These are phyloP conservation scores for Pogonognathellus flavescens DNA, from an alignment of 1,140 invertebrate genomes.

Conservation along the genomic window DNA sequence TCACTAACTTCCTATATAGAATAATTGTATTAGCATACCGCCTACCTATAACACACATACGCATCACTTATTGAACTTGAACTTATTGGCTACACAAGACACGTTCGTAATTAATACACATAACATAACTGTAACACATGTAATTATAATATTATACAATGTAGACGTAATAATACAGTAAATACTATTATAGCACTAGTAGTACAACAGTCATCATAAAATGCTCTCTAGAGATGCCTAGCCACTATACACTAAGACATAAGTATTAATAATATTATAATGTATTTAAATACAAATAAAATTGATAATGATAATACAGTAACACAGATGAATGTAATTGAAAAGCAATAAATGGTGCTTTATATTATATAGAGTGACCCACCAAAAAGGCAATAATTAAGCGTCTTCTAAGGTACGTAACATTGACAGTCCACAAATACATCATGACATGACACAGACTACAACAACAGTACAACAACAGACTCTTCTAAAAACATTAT, in stretches of 20 bases:
- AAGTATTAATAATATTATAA: too few relatives aligned
- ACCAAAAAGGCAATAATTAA: not conserved
- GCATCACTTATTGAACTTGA: too few relatives aligned
- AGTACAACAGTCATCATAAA: slow-evolving; percentile 11
- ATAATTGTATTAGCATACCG: too few relatives aligned
- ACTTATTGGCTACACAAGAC: too few relatives aligned
- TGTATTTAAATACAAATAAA: not conserved
- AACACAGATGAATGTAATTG: slow-evolving; percentile 39
- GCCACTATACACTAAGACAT: too few relatives aligned
- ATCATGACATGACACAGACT: slow-evolving; percentile 30
- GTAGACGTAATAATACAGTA: not conserved
- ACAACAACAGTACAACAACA: not conserved
- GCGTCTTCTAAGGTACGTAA: slow-evolving; percentile 33
- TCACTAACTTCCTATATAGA: too few relatives aligned
- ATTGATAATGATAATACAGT: not conserved
- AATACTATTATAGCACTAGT: slow-evolving; percentile 1
- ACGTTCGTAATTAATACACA: too few relatives aligned
- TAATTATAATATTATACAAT: not conserved
- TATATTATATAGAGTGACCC: not conserved
- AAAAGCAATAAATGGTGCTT: slow-evolving; percentile 14
- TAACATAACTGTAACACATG: not conserved
- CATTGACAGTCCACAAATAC: slow-evolving; percentile 24
- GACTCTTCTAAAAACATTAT: not conserved
- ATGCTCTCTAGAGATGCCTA: not conserved
- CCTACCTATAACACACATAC: too few relatives aligned